Evolutionary conservation across 2,797 vertebrate species (phyloP).

Genomic region (Geotrypetes seraphini): DNA sequence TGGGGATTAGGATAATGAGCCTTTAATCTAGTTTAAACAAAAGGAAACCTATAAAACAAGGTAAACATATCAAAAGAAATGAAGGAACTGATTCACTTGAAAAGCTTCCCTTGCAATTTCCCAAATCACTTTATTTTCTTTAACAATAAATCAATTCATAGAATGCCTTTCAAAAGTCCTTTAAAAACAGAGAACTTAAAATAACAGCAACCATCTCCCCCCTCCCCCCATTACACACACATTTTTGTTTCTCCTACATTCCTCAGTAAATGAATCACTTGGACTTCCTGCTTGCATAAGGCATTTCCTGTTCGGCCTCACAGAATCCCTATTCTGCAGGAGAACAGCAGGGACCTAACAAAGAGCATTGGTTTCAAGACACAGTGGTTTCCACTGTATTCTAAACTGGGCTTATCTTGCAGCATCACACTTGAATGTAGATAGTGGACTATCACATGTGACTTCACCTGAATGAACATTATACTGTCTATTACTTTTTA

Average conservation of each 20-base stretch:
- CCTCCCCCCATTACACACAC: too few species aligned
- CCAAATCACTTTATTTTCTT: conserved; percentile 81
- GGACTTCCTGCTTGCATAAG: conserved; percentile 92
- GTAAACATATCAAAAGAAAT: conserved; percentile 79
- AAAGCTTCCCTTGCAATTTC: conserved; percentile 87
- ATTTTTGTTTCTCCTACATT: conserved; percentile 62
- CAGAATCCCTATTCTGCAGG: conserved; percentile 64
- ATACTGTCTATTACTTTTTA: background rate
- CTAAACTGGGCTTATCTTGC: conserved; percentile 16
- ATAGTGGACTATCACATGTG: background rate
- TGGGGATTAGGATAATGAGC: conserved; percentile 52
- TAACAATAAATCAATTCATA: conserved; percentile 95
- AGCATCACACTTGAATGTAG: conserved; percentile 16
- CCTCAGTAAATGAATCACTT: conserved; percentile 90
- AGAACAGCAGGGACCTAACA: conserved; percentile 70
- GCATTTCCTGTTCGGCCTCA: conserved; percentile 85
- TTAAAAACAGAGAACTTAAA: conserved; percentile 64
- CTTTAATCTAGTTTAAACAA: conserved; percentile 69
- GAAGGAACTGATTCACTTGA: conserved; percentile 84
- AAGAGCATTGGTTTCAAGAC: conserved; percentile 70
- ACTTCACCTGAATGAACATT: background rate
- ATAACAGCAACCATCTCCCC: conserved; percentile 29
- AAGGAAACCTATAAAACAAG: conserved; percentile 81
- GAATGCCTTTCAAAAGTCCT: conserved; percentile 83
- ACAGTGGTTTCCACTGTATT: conserved; percentile 43